Percentiles rank a stretch among this genome's conserved stretches.
These are phyloP conservation scores for Discoglossus pictus DNA, from an alignment of 2,797 vertebrate genomes.

Conservation along the genomic window DNA sequence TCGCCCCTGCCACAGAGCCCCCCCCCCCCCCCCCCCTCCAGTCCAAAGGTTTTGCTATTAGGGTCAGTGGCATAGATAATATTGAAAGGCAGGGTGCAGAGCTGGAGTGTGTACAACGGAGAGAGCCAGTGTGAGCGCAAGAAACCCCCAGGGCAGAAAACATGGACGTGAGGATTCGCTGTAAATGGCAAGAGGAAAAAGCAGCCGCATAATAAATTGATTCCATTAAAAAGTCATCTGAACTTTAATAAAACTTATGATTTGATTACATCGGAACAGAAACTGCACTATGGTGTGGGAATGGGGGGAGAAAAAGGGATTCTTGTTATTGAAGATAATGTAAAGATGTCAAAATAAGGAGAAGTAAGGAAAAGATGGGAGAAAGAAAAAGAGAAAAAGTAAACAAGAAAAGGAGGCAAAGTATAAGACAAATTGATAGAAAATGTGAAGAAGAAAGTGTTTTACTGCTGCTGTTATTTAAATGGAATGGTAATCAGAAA, in stretches of 20 bases:
- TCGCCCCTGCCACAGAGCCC: constrained; percentile 3
- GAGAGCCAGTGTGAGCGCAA: constrained; percentile 28
- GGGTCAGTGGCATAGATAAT: constrained; percentile 60
- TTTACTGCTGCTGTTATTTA: too few relatives aligned
- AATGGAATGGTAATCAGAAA: too few relatives aligned
- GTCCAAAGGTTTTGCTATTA: constrained; percentile 56
- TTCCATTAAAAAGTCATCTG: constrained; percentile 82
- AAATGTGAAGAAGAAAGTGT: too few relatives aligned
- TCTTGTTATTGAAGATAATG: constrained; percentile 31
- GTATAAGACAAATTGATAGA: too few relatives aligned
- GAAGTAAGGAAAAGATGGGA: constrained; percentile 4
- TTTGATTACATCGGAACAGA: constrained; percentile 73
- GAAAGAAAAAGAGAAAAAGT: constrained; percentile 6
- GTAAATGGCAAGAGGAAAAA: constrained; percentile 67
- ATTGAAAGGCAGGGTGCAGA: constrained; percentile 55
- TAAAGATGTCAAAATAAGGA: constrained; percentile 28
- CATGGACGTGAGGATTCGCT: constrained; percentile 32
- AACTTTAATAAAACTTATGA: constrained; percentile 81
- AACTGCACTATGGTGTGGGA: constrained; percentile 64
- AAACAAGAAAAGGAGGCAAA: constrained; percentile 8
- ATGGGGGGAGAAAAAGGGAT: constrained; percentile 11
- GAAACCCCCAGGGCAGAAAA: constrained; percentile 33
- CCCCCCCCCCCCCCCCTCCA: constrained; percentile 14
- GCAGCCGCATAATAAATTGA: constrained; percentile 72
- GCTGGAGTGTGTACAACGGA: constrained; percentile 58